These are phyloP conservation scores for Chelonia mydas DNA, from an alignment of 2,797 vertebrate genomes.

Conservation along the genomic window DNA sequence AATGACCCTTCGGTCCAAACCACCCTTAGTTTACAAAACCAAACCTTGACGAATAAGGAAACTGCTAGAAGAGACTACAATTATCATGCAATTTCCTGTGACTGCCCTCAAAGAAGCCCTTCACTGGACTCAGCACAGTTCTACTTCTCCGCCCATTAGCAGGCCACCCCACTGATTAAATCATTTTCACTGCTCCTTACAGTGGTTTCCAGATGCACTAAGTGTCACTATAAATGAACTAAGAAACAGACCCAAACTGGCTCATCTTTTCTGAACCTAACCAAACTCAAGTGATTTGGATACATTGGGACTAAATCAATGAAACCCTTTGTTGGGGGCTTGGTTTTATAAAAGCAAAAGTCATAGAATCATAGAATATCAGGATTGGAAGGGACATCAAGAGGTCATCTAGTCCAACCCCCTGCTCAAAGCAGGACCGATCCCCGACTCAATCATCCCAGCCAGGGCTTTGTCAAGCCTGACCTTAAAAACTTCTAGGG, in stretches of 20 bases:
- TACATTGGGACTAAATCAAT: neutral
- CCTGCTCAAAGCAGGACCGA: no score
- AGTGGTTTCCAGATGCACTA: no score
- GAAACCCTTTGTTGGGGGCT: neutral
- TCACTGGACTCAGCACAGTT: neutral
- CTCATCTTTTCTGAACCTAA: neutral
- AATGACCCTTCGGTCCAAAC: neutral
- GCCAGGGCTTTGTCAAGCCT: no score
- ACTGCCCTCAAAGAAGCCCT: neutral
- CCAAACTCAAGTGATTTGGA: neutral
- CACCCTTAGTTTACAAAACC: neutral
- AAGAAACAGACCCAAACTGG: neutral
- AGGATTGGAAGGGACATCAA: no score
- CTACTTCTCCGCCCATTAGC: neutral
- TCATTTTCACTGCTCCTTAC: neutral
- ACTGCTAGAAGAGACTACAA: neutral
- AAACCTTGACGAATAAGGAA: neutral
- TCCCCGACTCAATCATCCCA: no score
- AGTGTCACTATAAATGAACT: neutral
- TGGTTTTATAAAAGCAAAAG: neutral
- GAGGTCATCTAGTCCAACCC: no score
- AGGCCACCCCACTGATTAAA: neutral
- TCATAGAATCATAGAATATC: no score
- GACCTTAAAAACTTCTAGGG: no score
- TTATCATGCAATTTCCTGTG: neutral